Percentiles rank a stretch among this genome's conserved stretches.
These are phyloP conservation scores for Mormyrus proboscirostris DNA, from an alignment of 2,797 vertebrate species.

Conservation along the genomic window DNA sequence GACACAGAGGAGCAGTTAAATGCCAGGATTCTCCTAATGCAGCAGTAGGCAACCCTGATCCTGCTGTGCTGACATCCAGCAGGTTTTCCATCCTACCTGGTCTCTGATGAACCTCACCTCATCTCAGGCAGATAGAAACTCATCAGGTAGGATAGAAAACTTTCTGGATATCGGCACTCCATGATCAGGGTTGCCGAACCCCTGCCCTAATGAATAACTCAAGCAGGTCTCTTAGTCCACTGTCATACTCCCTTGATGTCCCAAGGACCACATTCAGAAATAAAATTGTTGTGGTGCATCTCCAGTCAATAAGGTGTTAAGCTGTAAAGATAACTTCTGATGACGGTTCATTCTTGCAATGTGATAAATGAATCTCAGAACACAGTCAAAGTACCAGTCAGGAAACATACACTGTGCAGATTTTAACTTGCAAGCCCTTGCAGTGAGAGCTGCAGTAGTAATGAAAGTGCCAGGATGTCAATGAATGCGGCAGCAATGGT, in stretches of 20 bases:
- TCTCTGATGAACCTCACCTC: not conserved
- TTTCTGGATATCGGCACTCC: not conserved
- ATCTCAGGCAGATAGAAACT: not conserved
- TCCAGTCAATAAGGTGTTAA: not conserved
- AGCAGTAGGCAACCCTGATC: not conserved
- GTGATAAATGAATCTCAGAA: not conserved
- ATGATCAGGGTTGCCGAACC: not conserved
- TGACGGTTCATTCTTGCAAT: not conserved
- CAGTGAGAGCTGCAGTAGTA: not conserved
- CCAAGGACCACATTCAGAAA: not conserved
- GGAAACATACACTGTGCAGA: not conserved
- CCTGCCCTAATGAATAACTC: not conserved
- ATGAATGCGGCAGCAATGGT: not conserved
- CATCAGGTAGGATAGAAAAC: not conserved
- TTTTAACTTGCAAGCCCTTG: not conserved
- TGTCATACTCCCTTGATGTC: not conserved
- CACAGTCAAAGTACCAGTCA: not conserved
- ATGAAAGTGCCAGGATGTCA: not conserved
- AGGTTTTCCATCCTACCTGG: not conserved
- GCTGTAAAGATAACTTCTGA: not conserved
- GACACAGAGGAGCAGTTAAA: not conserved
- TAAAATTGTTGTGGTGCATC: not conserved
- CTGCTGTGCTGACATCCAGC: not conserved
- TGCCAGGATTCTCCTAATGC: not conserved
- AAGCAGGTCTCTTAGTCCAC: not conserved